A percentile compares a stretch with the other conserved stretches of the same genome.
phyloP scores from a whole-genome alignment of 2,888 invertebrate species.

The Limnephilus auricula region DNA sequence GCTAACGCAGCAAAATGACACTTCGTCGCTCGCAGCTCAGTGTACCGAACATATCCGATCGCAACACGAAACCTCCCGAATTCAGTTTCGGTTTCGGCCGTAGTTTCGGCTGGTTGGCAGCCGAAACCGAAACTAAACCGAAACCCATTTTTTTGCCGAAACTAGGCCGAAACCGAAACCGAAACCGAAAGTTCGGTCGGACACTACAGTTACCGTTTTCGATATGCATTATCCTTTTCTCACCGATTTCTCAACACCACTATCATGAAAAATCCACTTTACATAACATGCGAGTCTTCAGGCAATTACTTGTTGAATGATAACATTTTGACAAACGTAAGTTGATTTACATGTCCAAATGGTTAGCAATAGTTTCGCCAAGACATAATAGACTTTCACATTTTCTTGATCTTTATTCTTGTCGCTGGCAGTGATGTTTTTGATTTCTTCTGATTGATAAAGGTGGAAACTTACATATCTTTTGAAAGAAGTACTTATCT shows the following conservation, averaged over 20 bases:
- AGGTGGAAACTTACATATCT: not conserved
- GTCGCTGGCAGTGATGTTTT: not conserved
- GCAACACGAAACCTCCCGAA: too few relatives aligned
- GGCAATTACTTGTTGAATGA: not conserved
- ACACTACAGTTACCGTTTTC: too few relatives aligned
- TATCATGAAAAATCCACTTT: too few relatives aligned
- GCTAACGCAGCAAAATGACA: too few relatives aligned
- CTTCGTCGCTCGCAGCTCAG: too few relatives aligned
- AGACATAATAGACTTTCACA: not conserved
- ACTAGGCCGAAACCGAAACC: too few relatives aligned
- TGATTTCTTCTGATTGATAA: not conserved
- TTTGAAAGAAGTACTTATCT: not conserved
- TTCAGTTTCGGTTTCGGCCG: too few relatives aligned
- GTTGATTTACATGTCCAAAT: not conserved
- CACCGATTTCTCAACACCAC: not conserved
- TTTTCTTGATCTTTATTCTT: not conserved
- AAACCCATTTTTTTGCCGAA: too few relatives aligned
- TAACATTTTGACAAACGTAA: not conserved
- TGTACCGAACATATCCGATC: too few relatives aligned
- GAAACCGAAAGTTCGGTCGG: too few relatives aligned
- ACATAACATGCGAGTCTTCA: not conserved
- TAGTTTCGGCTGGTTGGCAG: too few relatives aligned
- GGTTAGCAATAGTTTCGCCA: not conserved
- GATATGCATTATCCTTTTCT: not conserved
- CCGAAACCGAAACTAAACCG: too few relatives aligned